Evolutionary conservation across 2,113 vertebrate species (phyloP).

Genomic region (Cheirogaleus medius): DNA sequence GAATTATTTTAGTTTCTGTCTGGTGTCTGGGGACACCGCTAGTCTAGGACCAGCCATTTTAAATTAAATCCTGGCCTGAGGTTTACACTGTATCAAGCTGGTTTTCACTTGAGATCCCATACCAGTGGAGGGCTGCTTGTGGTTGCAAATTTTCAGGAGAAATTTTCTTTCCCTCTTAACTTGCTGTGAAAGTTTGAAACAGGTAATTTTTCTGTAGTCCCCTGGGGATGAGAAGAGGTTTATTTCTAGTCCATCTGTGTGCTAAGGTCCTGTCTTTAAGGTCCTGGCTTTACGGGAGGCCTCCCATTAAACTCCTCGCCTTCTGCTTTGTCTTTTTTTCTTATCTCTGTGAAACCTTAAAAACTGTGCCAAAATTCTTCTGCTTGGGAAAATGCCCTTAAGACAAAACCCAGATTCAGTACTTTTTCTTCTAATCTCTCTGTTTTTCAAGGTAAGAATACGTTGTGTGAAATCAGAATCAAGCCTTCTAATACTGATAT

Average conservation of each 20-base stretch:
- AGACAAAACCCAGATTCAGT: conserved; percentile 2
- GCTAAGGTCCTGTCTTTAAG: background rate
- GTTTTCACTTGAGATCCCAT: background rate
- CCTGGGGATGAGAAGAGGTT: background rate
- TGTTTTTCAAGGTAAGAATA: background rate
- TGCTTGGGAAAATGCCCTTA: conserved; percentile 16
- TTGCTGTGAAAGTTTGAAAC: conserved; percentile 2
- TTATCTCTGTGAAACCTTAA: conserved; percentile 19
- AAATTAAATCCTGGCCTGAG: conserved; percentile 40
- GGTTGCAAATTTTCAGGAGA: conserved; percentile 14
- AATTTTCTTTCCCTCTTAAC: background rate
- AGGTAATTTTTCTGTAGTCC: background rate
- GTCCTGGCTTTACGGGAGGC: background rate
- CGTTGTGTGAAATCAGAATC: background rate
- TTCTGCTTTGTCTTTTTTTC: conserved; percentile 21
- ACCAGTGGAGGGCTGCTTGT: background rate
- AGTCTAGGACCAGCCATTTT: background rate
- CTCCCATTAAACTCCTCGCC: conserved; percentile 25
- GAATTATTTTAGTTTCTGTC: background rate
- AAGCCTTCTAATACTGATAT: background rate
- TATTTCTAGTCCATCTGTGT: conserved; percentile 33
- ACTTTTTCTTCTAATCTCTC: background rate
- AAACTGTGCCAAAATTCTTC: conserved; percentile 19
- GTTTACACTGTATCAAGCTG: background rate
- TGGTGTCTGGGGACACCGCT: background rate